Percentiles rank a stretch among this genome's conserved stretches.
Conservation (phyloP, 2,888 invertebrate species). For the Drosophila pegasa region DNA sequence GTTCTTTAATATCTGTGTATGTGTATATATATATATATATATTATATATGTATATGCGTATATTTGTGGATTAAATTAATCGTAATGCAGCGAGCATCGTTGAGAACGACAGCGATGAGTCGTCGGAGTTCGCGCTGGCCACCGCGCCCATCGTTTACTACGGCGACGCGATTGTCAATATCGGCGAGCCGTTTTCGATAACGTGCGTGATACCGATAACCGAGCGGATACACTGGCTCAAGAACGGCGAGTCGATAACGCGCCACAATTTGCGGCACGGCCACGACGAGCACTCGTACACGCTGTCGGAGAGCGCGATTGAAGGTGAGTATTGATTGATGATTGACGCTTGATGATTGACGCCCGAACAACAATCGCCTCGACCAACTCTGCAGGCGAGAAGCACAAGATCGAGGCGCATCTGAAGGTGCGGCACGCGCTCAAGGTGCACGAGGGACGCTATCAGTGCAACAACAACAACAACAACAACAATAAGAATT, state of each 20-base stretch:
- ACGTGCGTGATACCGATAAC: slow-evolving; percentile 84
- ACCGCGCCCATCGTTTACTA: slow-evolving; percentile 81
- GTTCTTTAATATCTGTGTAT: slow-evolving; percentile 3
- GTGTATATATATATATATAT: not conserved
- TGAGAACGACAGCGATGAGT: slow-evolving; percentile 70
- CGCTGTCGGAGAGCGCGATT: slow-evolving; percentile 80
- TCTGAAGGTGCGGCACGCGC: slow-evolving; percentile 83
- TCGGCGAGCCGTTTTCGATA: slow-evolving; percentile 83
- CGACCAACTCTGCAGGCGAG: slow-evolving; percentile 77
- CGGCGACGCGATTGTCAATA: slow-evolving; percentile 83
- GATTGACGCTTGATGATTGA: slow-evolving; percentile 5
- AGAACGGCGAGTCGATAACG: slow-evolving; percentile 83
- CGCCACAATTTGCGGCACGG: slow-evolving; percentile 84
- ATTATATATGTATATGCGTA: slow-evolving; percentile 8
- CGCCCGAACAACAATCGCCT: slow-evolving; percentile 9
- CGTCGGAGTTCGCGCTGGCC: slow-evolving; percentile 71
- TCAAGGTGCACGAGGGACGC: slow-evolving; percentile 83
- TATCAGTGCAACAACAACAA: slow-evolving; percentile 83
- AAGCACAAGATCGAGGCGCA: slow-evolving; percentile 84
- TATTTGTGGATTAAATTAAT: slow-evolving; percentile 10
- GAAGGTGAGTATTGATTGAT: slow-evolving; percentile 82
- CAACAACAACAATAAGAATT: slow-evolving; percentile 16
- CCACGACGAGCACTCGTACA: slow-evolving; percentile 83
- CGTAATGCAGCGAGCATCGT: slow-evolving; percentile 15
- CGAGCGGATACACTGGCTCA: slow-evolving; percentile 83